Percentiles rank a stretch among this genome's conserved stretches.
Evolutionary conservation across 1,140 invertebrate genomes (phyloP).

Genomic region (Neodiprion lecontei): DNA sequence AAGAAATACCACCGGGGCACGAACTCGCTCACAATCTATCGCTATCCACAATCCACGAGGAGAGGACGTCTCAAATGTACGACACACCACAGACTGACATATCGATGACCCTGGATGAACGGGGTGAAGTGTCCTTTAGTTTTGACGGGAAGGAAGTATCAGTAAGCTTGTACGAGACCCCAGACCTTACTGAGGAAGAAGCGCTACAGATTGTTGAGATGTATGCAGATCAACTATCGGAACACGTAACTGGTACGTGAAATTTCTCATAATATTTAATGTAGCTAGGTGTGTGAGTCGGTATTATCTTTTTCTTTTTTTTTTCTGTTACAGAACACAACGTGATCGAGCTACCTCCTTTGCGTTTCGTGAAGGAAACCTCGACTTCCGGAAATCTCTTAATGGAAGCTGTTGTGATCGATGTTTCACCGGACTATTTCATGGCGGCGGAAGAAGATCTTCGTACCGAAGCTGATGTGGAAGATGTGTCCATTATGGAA

Average conservation of each 20-base stretch:
- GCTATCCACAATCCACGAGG: slow-evolving; percentile 88
- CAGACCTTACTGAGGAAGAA: slow-evolving; percentile 90
- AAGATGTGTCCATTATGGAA: slow-evolving; percentile 80
- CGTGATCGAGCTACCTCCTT: slow-evolving; percentile 85
- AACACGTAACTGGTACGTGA: slow-evolving; percentile 77
- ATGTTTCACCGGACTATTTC: slow-evolving; percentile 87
- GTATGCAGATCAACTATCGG: slow-evolving; percentile 91
- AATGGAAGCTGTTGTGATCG: slow-evolving; percentile 91
- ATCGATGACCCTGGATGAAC: slow-evolving; percentile 76
- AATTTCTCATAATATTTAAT: slow-evolving; percentile 24
- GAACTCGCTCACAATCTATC: slow-evolving; percentile 78
- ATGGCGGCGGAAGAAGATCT: slow-evolving; percentile 77
- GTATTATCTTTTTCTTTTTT: slow-evolving; percentile 18
- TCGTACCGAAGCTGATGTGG: slow-evolving; percentile 83
- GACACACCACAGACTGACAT: slow-evolving; percentile 80
- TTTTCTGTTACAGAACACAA: slow-evolving; percentile 71
- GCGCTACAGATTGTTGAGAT: slow-evolving; percentile 91
- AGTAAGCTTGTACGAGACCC: slow-evolving; percentile 89
- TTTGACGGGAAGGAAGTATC: slow-evolving; percentile 92
- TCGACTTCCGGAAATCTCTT: slow-evolving; percentile 84
- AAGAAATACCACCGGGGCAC: slow-evolving; percentile 58
- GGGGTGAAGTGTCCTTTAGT: slow-evolving; percentile 85
- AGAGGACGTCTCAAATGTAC: slow-evolving; percentile 86
- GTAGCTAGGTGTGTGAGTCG: not conserved
- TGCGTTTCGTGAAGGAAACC: slow-evolving; percentile 88